Evolutionary conservation across 53 echinoderm and acorn worm species (phyloP).

Genomic region (Astropecten irregularis): DNA sequence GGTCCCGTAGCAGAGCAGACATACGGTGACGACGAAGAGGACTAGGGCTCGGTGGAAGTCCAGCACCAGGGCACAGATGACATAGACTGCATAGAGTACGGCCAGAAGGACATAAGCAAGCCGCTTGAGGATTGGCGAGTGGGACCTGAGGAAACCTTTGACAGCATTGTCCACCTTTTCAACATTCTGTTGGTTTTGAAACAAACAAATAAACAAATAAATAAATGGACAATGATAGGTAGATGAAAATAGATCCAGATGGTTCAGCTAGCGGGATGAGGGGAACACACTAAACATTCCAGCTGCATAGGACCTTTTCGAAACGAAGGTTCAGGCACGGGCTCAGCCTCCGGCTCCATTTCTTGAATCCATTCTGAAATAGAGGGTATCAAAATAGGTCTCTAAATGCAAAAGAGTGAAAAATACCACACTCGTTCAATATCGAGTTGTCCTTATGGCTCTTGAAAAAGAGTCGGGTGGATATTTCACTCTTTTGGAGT

Average conservation of each 20-base stretch:
- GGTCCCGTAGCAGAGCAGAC: slow-evolving; percentile 29
- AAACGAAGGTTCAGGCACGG: too few relatives aligned
- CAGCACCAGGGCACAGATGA: slow-evolving; percentile 65
- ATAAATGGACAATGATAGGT: not conserved
- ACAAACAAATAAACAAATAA: too few relatives aligned
- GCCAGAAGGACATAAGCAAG: slow-evolving; percentile 35
- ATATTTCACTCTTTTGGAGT: too few relatives aligned
- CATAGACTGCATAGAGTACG: slow-evolving; percentile 64
- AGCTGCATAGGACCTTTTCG: too few relatives aligned
- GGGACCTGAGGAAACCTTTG: slow-evolving; percentile 6
- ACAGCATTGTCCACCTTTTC: slow-evolving; percentile 35
- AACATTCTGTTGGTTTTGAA: slow-evolving; percentile 25
- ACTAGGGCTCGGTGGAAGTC: slow-evolving; percentile 76
- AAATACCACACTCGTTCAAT: too few relatives aligned
- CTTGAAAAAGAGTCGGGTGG: too few relatives aligned
- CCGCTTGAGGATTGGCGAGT: slow-evolving; percentile 37
- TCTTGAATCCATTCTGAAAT: too few relatives aligned
- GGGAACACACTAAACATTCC: too few relatives aligned
- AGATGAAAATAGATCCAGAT: not conserved
- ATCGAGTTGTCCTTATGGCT: too few relatives aligned
- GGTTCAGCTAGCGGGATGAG: not conserved
- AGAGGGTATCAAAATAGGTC: too few relatives aligned
- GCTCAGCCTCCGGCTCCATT: too few relatives aligned
- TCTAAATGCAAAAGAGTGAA: too few relatives aligned
- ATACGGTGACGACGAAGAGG: slow-evolving; percentile 73